These are phyloP conservation scores for Sympetrum striolatum DNA, from an alignment of 2,888 invertebrate species.

Conservation along the genomic window DNA sequence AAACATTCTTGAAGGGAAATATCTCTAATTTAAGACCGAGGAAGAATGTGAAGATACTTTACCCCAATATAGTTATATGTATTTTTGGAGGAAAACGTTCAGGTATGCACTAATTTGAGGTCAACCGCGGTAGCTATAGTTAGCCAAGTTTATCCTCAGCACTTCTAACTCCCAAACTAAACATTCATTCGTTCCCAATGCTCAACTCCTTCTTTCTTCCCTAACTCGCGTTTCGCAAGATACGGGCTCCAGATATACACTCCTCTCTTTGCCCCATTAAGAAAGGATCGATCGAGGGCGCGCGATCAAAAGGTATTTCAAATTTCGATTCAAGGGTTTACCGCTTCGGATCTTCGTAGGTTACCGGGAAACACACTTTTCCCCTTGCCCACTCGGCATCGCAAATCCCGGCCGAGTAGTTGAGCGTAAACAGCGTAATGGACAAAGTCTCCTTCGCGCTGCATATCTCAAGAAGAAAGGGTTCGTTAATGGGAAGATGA, in stretches of 20 bases:
- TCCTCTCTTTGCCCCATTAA: background rate
- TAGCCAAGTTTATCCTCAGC: background rate
- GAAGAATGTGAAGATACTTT: too few relatives aligned
- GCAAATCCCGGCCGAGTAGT: background rate
- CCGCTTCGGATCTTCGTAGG: background rate
- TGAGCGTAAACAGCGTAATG: constrained; percentile 23
- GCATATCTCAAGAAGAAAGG: background rate
- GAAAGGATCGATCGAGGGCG: background rate
- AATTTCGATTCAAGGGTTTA: background rate
- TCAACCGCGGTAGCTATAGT: background rate
- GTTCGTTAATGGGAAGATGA: background rate
- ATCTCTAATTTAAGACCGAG: too few relatives aligned
- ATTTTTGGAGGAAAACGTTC: background rate
- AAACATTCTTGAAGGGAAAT: too few relatives aligned
- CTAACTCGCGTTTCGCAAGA: background rate
- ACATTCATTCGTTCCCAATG: too few relatives aligned
- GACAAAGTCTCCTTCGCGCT: background rate
- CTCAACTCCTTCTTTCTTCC: too few relatives aligned
- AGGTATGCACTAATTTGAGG: background rate
- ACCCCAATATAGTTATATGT: too few relatives aligned
- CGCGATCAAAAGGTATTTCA: background rate
- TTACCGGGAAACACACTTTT: background rate
- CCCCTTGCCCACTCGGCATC: background rate
- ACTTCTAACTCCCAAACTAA: background rate
- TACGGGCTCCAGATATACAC: background rate